Evolutionary conservation across 2,888 invertebrate species (phyloP).

Genomic region (Cremastobaeus sp.): DNA sequence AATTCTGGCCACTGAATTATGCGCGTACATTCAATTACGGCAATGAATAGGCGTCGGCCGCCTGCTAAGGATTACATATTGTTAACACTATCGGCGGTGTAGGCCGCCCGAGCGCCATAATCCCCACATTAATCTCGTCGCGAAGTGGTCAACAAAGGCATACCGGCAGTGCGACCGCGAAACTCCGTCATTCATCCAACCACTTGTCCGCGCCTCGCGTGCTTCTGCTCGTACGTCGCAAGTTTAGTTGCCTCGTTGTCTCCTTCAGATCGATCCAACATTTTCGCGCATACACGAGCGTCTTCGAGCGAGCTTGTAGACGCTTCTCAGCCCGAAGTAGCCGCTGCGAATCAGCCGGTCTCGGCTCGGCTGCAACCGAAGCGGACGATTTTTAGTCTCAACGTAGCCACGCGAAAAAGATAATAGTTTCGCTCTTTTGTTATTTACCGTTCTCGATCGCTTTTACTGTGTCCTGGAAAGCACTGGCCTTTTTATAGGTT

Average conservation of each 20-base stretch:
- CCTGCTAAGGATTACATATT: slow-evolving; percentile 39
- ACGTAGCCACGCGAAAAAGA: no score
- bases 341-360: no score
- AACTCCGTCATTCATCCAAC: slow-evolving; percentile 45
- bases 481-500: no score
- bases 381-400: no score
- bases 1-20: neutral
- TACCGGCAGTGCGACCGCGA: slow-evolving; percentile 21
- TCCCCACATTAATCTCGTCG: slow-evolving; percentile 44
- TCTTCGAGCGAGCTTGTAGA: no score
- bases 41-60: slow-evolving; percentile 34
- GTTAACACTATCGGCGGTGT: slow-evolving; percentile 37
- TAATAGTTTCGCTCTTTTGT: no score
- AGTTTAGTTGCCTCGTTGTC: slow-evolving; percentile 57
- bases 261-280: slow-evolving; percentile 58
- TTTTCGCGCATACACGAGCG: slow-evolving; percentile 51
- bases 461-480: no score
- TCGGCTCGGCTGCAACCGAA: no score
- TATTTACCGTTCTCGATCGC: no score
- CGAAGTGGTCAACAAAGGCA: slow-evolving; percentile 40
- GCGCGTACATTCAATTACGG: slow-evolving; percentile 14
- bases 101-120: slow-evolving; percentile 18
- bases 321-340: no score
- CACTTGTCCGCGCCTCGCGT: slow-evolving; percentile 54
- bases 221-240: slow-evolving; percentile 34